Evolutionary conservation across 2,888 invertebrate genomes (phyloP), one percentile per base, ranked within the genome.

Genomic region (Perizoma flavofasciatum): DNA sequence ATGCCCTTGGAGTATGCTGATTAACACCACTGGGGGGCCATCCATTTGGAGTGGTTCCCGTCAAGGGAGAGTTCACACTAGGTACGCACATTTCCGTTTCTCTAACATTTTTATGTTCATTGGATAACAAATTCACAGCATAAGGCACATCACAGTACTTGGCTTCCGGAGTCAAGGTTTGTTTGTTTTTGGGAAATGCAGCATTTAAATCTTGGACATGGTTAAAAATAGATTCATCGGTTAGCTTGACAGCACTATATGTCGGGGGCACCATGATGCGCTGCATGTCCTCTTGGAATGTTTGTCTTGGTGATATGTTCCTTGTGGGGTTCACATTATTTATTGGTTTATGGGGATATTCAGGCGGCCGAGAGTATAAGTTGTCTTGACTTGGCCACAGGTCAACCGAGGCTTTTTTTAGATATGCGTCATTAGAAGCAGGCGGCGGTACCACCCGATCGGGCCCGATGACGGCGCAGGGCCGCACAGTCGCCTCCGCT

Each of bases 121-220:
- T 86, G 67, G 67, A 76, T 68, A 80, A 72, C 68, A 79, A 75
- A 77, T 84, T 90, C 72, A 89, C 75, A 78, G 77, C 70, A 82
- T 88, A 92, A 91, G 92, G 90, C 91, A 91, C 90, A 74, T 92
- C 91, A 91, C 88, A 88, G 73, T 86, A 89, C 76, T 92, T 92
- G 65, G 79, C 77, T 64, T 90, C 90, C 54, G 76, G 54, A 40
- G 86, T 79, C 71, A 83, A 70, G 73, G 79, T 86, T 68, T 80
- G 70, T 72, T 90, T 91, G 77, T 79, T 85, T 78, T 87, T 89
- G 59, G 79, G 59, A 57, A 73, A 54, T 62, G 68, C 50, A 68
- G 71, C 65, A 69, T 71, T 81, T 74, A 77, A 74, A 47, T 86
- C 85, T 55, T 76, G 66, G 54, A 70, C 53, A 60, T 74, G 70